A percentile compares a stretch with the other conserved stretches of the same genome.
Evolutionary conservation across 2,888 invertebrate species (phyloP).

Genomic region (Drosophila lutescens): DNA sequence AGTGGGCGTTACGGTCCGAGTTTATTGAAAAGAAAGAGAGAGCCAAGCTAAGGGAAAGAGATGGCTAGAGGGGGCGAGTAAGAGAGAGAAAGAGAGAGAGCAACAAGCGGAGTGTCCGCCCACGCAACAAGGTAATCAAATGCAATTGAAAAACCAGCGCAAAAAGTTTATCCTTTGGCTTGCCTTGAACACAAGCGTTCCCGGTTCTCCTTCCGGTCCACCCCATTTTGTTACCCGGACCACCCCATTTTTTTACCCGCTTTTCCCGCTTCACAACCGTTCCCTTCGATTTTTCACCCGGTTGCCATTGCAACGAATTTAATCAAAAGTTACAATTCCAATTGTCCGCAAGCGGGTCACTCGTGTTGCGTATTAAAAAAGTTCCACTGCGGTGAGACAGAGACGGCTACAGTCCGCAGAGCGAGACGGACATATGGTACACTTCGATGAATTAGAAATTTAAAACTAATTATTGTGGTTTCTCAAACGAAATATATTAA

Average conservation of each 20-base stretch:
- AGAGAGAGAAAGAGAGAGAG: not conserved
- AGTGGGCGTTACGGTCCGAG: conserved; percentile 17
- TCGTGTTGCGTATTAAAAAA: conserved; percentile 79
- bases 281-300: conserved; percentile 46
- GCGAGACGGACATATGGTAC: conserved; percentile 1
- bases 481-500: no score
- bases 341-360: conserved; percentile 81
- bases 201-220: conserved; percentile 8
- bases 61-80: not conserved
- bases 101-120: conserved; percentile 28
- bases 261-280: conserved; percentile 38
- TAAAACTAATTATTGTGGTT: no score
- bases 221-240: not conserved
- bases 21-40: conserved; percentile 59
- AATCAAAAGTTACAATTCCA: conserved; percentile 82
- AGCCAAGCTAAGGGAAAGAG: conserved; percentile 6
- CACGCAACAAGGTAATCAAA: conserved; percentile 79
- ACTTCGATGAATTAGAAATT: not conserved
- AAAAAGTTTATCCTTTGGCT: conserved; percentile 72
- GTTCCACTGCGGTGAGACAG: conserved; percentile 56
- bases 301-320: conserved; percentile 78
- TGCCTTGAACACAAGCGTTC: conserved; percentile 40
- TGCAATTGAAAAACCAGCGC: conserved; percentile 73
- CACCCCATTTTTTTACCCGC: not conserved
- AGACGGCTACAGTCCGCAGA: conserved; percentile 4